Conservation (phyloP, 2,797 vertebrate species). For the Delichon dasypus region DNA sequence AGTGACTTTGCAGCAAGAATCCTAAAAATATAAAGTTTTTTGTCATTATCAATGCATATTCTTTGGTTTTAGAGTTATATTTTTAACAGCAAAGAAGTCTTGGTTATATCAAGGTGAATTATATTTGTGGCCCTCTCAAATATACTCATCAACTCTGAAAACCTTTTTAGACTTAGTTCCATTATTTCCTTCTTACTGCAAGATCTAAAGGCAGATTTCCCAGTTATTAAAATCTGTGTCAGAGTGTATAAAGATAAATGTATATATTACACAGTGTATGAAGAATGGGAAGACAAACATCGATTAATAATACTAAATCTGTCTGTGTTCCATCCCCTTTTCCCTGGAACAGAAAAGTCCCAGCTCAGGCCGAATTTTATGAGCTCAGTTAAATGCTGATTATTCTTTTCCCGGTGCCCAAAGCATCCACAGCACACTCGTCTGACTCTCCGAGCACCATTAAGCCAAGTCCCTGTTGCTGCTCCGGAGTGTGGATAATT, state of each 20-base stretch:
- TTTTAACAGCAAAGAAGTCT: neutral
- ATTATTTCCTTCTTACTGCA: neutral
- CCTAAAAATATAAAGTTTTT: neutral
- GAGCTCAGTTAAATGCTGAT: slow-evolving; percentile 53
- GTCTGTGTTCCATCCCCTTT: neutral
- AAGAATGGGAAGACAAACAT: neutral
- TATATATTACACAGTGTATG: neutral
- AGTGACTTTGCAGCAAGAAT: neutral
- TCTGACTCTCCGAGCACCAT: slow-evolving; percentile 55
- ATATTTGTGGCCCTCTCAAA: neutral
- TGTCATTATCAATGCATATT: neutral
- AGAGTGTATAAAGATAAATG: neutral
- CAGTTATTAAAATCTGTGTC: neutral
- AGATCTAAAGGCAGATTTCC: neutral
- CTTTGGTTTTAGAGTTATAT: neutral
- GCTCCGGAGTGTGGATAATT: neutral
- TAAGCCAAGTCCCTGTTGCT: slow-evolving; percentile 46
- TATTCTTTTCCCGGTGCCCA: slow-evolving; percentile 43
- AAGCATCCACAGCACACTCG: slow-evolving; percentile 34
- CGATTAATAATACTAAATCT: neutral
- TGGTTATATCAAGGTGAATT: neutral
- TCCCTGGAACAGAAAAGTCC: neutral
- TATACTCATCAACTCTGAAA: neutral
- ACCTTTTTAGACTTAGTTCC: neutral
- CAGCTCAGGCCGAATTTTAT: neutral